phyloP scores from a whole-genome alignment of 1,140 invertebrate species.

The Asbolus verrucosus region DNA sequence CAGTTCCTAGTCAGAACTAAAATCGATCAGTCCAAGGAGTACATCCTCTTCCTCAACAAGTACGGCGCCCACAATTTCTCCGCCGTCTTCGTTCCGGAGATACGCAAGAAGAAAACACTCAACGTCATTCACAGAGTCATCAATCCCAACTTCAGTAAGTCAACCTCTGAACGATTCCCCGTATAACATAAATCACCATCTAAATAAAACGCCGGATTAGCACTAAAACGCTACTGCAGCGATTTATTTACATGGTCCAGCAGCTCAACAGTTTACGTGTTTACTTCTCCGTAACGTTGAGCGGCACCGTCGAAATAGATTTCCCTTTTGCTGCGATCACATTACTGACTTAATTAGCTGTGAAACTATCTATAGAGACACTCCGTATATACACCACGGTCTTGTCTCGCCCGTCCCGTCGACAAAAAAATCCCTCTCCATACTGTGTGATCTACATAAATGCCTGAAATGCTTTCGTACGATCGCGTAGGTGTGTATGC shows the following conservation, averaged over 20 bases:
- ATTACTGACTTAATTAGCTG: neutral
- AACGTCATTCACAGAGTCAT: constrained; percentile 45
- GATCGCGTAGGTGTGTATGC: constrained; percentile 46
- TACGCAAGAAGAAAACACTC: constrained; percentile 41
- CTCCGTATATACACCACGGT: neutral
- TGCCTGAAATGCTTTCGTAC: constrained; percentile 43
- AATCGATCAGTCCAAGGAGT: constrained; percentile 57
- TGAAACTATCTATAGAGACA: no score
- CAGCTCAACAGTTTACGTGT: constrained; percentile 23
- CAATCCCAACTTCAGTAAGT: constrained; percentile 50
- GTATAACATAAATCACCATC: no score
- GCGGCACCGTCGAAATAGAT: neutral
- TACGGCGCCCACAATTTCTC: constrained; percentile 57
- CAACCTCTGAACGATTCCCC: neutral
- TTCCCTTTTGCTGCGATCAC: neutral
- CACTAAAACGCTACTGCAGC: neutral
- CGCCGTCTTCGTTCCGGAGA: constrained; percentile 54
- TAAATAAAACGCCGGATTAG: neutral
- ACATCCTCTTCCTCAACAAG: constrained; percentile 60
- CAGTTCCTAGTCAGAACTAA: constrained; percentile 59
- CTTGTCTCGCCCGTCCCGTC: neutral
- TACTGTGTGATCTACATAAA: constrained; percentile 46
- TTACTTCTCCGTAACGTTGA: constrained; percentile 8
- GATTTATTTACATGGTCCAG: constrained; percentile 27
- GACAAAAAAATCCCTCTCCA: no score